Evolutionary conservation across 1,140 invertebrate species (phyloP).

Genomic region (Pristionchus pacificus): DNA sequence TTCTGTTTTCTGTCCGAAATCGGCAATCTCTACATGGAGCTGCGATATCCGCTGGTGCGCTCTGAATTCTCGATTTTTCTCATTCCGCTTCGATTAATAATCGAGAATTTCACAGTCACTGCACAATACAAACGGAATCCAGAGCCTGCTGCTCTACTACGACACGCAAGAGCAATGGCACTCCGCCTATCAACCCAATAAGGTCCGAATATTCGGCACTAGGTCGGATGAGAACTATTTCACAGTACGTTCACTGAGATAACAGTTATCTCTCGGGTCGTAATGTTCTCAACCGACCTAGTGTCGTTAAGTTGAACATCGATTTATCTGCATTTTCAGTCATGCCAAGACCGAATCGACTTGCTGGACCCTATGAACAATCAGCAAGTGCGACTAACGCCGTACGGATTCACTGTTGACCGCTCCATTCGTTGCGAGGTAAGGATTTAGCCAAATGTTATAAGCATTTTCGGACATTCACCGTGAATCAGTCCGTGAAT

Average conservation of each 20-base stretch:
- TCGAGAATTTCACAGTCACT: not conserved
- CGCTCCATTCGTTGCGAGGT: no score
- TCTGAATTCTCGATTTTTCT: not conserved
- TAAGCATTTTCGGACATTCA: no score
- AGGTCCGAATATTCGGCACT: not conserved
- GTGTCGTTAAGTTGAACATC: no score
- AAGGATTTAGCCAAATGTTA: no score
- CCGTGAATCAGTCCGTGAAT: no score
- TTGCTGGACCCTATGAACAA: not conserved
- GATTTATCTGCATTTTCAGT: not conserved
- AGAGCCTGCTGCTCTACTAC: not conserved
- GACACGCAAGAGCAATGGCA: not conserved
- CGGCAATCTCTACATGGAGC: not conserved
- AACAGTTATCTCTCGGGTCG: no score
- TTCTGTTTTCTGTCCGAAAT: not conserved
- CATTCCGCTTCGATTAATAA: not conserved
- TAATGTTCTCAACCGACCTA: no score
- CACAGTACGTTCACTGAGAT: no score
- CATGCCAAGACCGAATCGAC: not conserved
- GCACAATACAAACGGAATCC: not conserved
- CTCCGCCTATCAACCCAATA: not conserved
- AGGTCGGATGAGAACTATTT: no score
- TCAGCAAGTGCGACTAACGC: not conserved
- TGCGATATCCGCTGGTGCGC: not conserved
- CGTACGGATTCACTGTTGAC: no score